A percentile compares a stretch with the other conserved stretches of the same genome.
phyloP scores from a whole-genome alignment of 1,140 invertebrate genomes.

The Megalopta genalis region DNA sequence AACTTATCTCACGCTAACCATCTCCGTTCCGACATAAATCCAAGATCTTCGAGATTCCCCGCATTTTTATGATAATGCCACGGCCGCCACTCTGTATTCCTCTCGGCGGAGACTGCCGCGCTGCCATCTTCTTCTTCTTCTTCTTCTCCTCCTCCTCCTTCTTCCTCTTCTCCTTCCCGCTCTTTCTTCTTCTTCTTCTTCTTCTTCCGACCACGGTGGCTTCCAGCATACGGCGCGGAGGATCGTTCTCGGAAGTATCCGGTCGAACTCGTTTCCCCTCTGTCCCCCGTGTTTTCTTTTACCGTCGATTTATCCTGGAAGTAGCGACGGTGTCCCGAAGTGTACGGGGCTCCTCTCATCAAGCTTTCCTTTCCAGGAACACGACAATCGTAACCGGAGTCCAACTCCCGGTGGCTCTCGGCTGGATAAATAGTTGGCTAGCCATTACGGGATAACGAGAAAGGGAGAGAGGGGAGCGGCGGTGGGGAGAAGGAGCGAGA shows the following conservation, averaged over 20 bases:
- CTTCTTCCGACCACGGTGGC: no score
- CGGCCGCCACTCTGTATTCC: constrained; percentile 19
- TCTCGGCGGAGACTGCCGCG: neutral
- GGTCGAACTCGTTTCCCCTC: neutral
- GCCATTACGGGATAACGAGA: constrained; percentile 68
- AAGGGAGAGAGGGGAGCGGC: neutral
- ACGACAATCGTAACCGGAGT: constrained; percentile 46
- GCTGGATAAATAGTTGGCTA: constrained; percentile 65
- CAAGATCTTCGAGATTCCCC: constrained; percentile 27
- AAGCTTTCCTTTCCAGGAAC: constrained; percentile 53
- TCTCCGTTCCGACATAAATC: constrained; percentile 35
- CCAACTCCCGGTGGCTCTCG: constrained; percentile 29
- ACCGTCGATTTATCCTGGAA: constrained; percentile 39
- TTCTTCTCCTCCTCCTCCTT: no score
- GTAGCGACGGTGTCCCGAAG: neutral
- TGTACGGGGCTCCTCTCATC: constrained; percentile 4
- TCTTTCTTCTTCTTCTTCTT: constrained; percentile 5
- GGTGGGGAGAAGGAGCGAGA: neutral
- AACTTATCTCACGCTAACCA: constrained; percentile 38
- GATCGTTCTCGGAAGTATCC: constrained; percentile 25
- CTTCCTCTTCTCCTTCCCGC: no score
- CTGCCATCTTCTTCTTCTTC: constrained; percentile 10
- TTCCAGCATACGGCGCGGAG: neutral
- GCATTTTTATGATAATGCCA: constrained; percentile 51
- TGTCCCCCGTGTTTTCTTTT: constrained; percentile 26